Conservation (phyloP, 2,888 invertebrate species). For the Pelosia muscerda region DNA sequence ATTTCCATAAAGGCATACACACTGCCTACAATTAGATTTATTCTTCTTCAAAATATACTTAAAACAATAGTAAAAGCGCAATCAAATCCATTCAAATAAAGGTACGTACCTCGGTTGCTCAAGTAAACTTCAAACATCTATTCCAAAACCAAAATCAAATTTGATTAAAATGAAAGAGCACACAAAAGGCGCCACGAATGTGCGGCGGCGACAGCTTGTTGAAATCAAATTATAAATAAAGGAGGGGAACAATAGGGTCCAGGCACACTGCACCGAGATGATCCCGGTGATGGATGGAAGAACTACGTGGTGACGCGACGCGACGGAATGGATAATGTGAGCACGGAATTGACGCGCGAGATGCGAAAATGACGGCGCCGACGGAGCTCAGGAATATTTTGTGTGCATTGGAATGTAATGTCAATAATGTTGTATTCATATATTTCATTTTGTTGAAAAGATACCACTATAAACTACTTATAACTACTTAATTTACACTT, state of each 20-base stretch:
- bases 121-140: slow-evolving; percentile 36
- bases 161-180: slow-evolving; percentile 53
- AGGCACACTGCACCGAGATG: slow-evolving; percentile 44
- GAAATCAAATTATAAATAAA: slow-evolving; percentile 75
- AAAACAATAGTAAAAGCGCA: not conserved
- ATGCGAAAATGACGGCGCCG: slow-evolving; percentile 20
- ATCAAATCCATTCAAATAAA: not conserved
- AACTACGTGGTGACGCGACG: slow-evolving; percentile 50
- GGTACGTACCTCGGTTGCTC: slow-evolving; percentile 8
- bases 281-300: slow-evolving; percentile 56
- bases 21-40: not conserved
- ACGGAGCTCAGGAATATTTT: slow-evolving; percentile 11
- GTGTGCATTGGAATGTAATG: slow-evolving; percentile 17
- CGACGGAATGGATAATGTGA: slow-evolving; percentile 50
- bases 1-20: no score
- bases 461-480: not conserved
- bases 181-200: slow-evolving; percentile 47
- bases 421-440: slow-evolving; percentile 8
- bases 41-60: not conserved
- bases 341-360: slow-evolving; percentile 41
- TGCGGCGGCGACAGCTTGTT: slow-evolving; percentile 69
- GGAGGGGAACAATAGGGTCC: slow-evolving; percentile 54
- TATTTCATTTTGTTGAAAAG: not conserved
- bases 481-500: not conserved
- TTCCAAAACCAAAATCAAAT: slow-evolving; percentile 47